phyloP scores from a whole-genome alignment of 2,797 vertebrate genomes.

The Rhodeus uyekii region DNA sequence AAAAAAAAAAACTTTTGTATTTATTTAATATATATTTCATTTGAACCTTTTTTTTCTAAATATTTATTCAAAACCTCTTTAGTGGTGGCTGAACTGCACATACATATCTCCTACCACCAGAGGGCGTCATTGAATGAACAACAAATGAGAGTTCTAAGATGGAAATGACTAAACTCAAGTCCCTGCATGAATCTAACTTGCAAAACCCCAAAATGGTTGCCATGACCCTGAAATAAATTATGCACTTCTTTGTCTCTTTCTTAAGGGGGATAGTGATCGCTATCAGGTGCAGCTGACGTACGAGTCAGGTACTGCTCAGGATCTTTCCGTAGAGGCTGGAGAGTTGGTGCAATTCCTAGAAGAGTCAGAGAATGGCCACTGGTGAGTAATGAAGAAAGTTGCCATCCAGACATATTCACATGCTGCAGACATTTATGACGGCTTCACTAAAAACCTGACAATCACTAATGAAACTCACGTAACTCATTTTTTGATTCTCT shows the following conservation, averaged over 20 bases:
- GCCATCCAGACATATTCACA: not conserved
- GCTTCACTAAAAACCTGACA: not conserved
- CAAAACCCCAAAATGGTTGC: not conserved
- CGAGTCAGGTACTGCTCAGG: conserved; percentile 72
- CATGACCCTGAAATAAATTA: conserved; percentile 13
- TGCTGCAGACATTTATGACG: not conserved
- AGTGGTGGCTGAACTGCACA: not conserved
- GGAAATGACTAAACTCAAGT: not conserved
- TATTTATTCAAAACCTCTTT: conserved; percentile 21
- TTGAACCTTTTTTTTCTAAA: too few species aligned
- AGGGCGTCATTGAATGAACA: conserved; percentile 37
- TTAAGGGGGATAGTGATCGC: conserved; percentile 72
- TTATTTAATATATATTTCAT: not conserved
- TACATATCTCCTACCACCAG: conserved; percentile 16
- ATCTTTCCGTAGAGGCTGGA: conserved; percentile 76
- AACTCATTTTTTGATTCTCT: not conserved
- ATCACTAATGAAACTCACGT: not conserved
- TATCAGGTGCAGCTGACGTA: conserved; percentile 84
- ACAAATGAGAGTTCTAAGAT: not conserved
- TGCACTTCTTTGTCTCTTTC: not conserved
- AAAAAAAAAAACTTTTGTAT: not conserved
- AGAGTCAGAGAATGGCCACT: conserved; percentile 82
- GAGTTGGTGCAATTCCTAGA: conserved; percentile 83
- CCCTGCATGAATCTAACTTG: not conserved
- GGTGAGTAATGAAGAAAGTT: conserved; percentile 68